Evolutionary conservation across 1,140 invertebrate genomes (phyloP).

Genomic region (Antheraea mylitta): DNA sequence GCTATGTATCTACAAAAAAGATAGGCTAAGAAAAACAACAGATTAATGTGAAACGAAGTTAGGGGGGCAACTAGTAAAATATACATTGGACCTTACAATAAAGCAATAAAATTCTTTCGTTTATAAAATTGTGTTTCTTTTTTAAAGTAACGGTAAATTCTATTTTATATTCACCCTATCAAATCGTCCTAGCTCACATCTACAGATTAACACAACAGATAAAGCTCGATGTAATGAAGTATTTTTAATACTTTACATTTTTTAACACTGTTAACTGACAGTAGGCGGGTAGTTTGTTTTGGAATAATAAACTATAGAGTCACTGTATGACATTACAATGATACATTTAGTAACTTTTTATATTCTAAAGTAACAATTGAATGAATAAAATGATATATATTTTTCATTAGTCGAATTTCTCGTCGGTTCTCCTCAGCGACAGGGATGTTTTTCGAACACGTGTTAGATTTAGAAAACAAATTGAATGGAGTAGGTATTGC

Average conservation of each 20-base stretch:
- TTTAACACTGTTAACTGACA: constrained; percentile 65
- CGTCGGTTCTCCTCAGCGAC: too few relatives aligned
- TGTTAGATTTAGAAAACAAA: too few relatives aligned
- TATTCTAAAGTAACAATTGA: background rate
- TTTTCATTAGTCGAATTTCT: too few relatives aligned
- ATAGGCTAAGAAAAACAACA: too few relatives aligned
- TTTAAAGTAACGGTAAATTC: background rate
- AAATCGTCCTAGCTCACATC: constrained; percentile 63
- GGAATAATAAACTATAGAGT: constrained; percentile 36
- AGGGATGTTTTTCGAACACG: too few relatives aligned
- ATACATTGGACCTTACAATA: too few relatives aligned
- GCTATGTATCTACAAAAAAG: too few relatives aligned
- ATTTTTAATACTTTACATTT: constrained; percentile 67
- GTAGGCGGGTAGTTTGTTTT: constrained; percentile 24
- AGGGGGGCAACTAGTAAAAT: too few relatives aligned
- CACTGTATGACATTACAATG: background rate
- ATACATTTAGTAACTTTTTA: background rate
- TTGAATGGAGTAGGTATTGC: too few relatives aligned
- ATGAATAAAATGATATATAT: background rate
- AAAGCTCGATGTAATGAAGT: constrained; percentile 66
- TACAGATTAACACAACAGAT: constrained; percentile 70
- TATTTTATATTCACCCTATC: background rate
- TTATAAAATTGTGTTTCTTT: background rate
- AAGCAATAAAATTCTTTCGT: too few relatives aligned
- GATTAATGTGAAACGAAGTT: too few relatives aligned